Percentiles rank a stretch among this genome's conserved stretches.
phyloP scores from a whole-genome alignment of 2,113 vertebrate genomes.

The Oryzias woworae region DNA sequence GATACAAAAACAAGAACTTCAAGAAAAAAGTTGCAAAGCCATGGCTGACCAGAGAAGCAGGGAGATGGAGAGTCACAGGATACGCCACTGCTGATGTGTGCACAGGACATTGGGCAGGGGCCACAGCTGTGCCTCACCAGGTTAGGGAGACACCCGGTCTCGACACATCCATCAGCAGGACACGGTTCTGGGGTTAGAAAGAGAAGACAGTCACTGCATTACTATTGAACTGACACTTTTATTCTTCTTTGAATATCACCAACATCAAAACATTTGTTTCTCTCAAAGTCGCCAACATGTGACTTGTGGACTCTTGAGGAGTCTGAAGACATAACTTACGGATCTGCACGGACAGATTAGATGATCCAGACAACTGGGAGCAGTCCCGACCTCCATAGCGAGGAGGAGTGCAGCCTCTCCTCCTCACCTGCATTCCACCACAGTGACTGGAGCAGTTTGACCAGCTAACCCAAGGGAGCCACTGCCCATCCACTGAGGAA shows the following conservation, averaged over 20 bases:
- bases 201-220: neutral
- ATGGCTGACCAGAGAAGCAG: slow-evolving; percentile 80
- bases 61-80: slow-evolving; percentile 57
- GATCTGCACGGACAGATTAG: slow-evolving; percentile 67
- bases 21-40: neutral
- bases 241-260: no score
- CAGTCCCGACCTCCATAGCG: slow-evolving; percentile 82
- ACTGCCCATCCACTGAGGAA: slow-evolving; percentile 80
- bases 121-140: slow-evolving; percentile 75
- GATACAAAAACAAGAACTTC: no score
- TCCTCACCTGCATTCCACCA: slow-evolving; percentile 75
- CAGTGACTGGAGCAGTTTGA: slow-evolving; percentile 82
- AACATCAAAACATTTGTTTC: no score
- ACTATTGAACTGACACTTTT: no score
- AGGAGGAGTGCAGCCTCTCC: slow-evolving; percentile 78
- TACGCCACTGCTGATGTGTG: slow-evolving; percentile 69
- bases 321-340: slow-evolving; percentile 68
- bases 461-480: slow-evolving; percentile 85
- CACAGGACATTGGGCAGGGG: slow-evolving; percentile 85
- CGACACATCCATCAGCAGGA: slow-evolving; percentile 75
- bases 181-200: slow-evolving; percentile 73
- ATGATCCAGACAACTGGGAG: slow-evolving; percentile 58
- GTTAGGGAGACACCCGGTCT: slow-evolving; percentile 75
- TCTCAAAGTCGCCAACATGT: neutral
- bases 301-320: neutral